These are phyloP conservation scores for Oscarella lobularis DNA, from an alignment of 37 sponge, comb jelly and placozoan species.

Conservation along the genomic window DNA sequence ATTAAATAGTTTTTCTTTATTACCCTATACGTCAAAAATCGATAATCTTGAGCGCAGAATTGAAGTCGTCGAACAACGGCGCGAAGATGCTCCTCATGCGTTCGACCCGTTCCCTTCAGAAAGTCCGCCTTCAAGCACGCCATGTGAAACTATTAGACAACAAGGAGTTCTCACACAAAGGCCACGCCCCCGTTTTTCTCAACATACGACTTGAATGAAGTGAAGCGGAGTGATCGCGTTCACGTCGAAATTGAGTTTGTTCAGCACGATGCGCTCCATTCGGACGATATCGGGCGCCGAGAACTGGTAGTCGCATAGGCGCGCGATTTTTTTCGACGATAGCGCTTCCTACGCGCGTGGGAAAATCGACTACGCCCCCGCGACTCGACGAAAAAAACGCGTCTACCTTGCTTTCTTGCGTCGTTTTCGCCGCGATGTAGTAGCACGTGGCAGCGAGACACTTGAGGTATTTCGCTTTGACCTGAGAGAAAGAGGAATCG, in stretches of 20 bases:
- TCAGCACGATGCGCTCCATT: conserved; percentile 54
- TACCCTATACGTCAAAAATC: not conserved
- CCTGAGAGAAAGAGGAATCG: conserved; percentile 11
- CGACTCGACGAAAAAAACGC: too few relatives aligned
- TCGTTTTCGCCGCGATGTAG: conserved; percentile 48
- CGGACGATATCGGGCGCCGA: conserved; percentile 26
- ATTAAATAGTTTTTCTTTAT: not conserved
- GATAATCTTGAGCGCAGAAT: not conserved
- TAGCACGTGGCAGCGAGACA: conserved; percentile 52
- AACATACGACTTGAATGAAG: conserved; percentile 40
- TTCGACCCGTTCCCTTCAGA: too few relatives aligned
- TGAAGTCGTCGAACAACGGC: not conserved
- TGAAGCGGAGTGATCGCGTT: conserved; percentile 21
- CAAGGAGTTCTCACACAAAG: too few relatives aligned
- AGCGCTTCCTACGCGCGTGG: too few relatives aligned
- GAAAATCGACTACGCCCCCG: too few relatives aligned
- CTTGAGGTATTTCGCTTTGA: conserved; percentile 22
- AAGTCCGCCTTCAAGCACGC: too few relatives aligned
- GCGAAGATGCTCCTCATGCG: not conserved
- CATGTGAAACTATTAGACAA: too few relatives aligned
- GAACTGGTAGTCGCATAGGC: conserved; percentile 22
- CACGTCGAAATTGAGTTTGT: conserved; percentile 43
- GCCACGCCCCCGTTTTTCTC: too few relatives aligned
- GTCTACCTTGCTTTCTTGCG: conserved; percentile 33
- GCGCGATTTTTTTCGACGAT: too few relatives aligned